phyloP scores from a whole-genome alignment of 1,140 invertebrate genomes.

The Trichoplusia ni region DNA sequence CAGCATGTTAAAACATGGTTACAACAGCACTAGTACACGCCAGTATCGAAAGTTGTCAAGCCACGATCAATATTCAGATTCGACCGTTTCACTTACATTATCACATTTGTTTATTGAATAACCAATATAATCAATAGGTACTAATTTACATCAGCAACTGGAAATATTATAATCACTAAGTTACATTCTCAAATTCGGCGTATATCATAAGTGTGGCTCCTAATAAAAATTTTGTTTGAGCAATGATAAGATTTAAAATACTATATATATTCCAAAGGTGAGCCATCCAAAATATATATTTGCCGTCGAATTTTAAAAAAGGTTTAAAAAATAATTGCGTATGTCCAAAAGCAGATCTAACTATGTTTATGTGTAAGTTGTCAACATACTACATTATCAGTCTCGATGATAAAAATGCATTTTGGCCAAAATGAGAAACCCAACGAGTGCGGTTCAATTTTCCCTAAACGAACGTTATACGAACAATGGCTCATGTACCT shows the following conservation, averaged over 20 bases:
- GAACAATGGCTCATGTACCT: constrained; percentile 62
- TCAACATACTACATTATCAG: constrained; percentile 78
- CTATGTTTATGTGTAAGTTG: constrained; percentile 61
- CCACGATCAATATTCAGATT: constrained; percentile 55
- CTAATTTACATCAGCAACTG: constrained; percentile 69
- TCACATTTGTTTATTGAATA: constrained; percentile 75
- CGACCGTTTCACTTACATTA: constrained; percentile 69
- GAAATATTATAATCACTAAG: constrained; percentile 71
- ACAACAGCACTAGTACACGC: constrained; percentile 13
- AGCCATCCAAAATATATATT: constrained; percentile 78
- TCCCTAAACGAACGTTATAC: constrained; percentile 59
- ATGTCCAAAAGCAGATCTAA: constrained; percentile 73
- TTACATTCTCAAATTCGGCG: constrained; percentile 72
- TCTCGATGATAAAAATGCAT: constrained; percentile 78
- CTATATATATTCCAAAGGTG: constrained; percentile 73
- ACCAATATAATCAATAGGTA: constrained; percentile 55
- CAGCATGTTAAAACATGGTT: constrained; percentile 18
- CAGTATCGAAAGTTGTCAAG: constrained; percentile 65
- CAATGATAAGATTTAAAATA: constrained; percentile 74
- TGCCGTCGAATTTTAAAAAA: constrained; percentile 72
- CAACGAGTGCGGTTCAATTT: constrained; percentile 67
- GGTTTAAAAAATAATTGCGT: constrained; percentile 73
- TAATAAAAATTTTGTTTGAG: constrained; percentile 78
- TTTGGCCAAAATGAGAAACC: constrained; percentile 79
- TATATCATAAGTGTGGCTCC: constrained; percentile 72